Evolutionary conservation across 92 coral and sea anemone species (phyloP), one percentile per base, ranked within the genome.

Genomic region (Epizoanthus scotinus): DNA sequence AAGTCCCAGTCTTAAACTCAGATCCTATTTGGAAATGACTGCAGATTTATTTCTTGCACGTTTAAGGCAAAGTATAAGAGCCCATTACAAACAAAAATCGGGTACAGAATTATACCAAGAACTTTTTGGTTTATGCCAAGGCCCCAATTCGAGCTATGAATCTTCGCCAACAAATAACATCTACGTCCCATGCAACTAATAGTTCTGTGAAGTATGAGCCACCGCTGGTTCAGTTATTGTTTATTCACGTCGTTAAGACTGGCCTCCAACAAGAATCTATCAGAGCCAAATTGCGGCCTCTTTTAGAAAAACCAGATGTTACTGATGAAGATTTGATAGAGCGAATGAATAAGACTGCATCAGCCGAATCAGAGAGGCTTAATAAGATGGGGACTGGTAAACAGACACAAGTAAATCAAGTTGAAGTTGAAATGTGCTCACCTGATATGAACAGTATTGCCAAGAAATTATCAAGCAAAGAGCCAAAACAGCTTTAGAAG

Each of bases 1-100:
- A 15, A 85, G 83, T 49, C 77, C 90, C 17, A 85, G 73, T 59
- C 73, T 86, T 27, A 78, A 85, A 69, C 79, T 91, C 28, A 83
- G 81, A n/a, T 78, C 87, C 0, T 90, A 83, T 59, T 63, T 87
- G 22, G 87, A 90, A 67, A 90, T 82, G 87, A 77, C 70, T 67
- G 77, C 78, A 31, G 79, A 84, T 34, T 22, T 90, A 17, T 50
- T 89, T 8, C 70, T 84, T 14, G 31, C 71, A 31, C 77, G 84
- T 1, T 69, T 87, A 62, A 73, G 60, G 67, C 86, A 77, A 58
- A 77, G 82, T 55, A 60, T 85, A 49, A 81, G 84, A 67, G 87
- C 84, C 12, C 83, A 81, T 56, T 73, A 71, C 12, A 80, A 79
- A 63, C 86, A 85, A 52, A 81, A 81, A 63, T 89, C 93, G n/a